Base-by-base conservation (phyloP, 2,888 invertebrate species). In the Zygaena filipendulae region DNA sequence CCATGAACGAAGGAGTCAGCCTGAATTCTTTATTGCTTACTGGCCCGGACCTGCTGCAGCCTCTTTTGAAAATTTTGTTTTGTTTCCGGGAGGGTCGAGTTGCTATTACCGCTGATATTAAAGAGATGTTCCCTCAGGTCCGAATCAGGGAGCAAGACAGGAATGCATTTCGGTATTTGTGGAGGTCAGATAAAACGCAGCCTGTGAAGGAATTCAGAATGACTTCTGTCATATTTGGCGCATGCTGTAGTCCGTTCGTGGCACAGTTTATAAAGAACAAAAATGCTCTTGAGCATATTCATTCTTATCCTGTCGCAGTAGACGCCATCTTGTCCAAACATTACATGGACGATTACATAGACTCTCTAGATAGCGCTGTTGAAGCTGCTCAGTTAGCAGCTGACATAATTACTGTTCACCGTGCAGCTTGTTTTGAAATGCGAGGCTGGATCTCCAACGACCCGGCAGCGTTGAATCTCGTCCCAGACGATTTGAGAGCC, bases 41-140 rank as follows among this genome's bases (percentile, higher is more conserved):
- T 12, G 55, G 54, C 2, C 55, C 57, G 1, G 52, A 56, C 18
- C 25, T 52, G 2, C 32, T 55, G 2, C 36, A 39, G 6, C 39
- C 52, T 4, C 29, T 61, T 13, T 11, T 44, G 2, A 47, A 45
- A 2, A 43, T 34, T 3, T 11, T 30, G 5, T 8, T 27, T 1
- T 14, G 29, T 1, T 35, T 35, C 11, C 14, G 35, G n/a, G 27
- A 32, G 12, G 24, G 25, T 1, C 10, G 9, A 1, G 10, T 27
- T 4, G 35, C 29, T n/a, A 3, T 32, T 3, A 19, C 25, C 2
- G 32, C 29, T 2, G 32, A 32, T 9, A 32, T 32, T 4, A 10
- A 7, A 5, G 31, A 35, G 7, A 35, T 35, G 31, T 35, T 35
- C 8, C 20, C 21, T 5, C 35, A 29, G 27, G 30, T 40, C 23